These are phyloP conservation scores for Babylonia areolata DNA, from an alignment of 1,140 invertebrate genomes.

Conservation along the genomic window DNA sequence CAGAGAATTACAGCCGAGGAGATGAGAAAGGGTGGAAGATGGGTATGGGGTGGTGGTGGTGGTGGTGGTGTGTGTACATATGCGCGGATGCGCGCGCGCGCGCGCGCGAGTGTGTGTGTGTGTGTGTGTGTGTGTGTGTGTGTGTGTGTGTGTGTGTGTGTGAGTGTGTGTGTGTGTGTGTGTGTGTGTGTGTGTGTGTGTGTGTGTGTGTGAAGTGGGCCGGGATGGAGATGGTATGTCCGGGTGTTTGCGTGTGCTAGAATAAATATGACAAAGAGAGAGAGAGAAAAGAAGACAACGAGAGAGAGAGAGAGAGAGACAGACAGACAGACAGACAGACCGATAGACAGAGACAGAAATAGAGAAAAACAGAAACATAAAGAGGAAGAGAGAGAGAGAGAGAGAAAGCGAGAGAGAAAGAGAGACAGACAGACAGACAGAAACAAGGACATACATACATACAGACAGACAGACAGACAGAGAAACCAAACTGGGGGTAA, in stretches of 20 bases:
- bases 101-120: no score
- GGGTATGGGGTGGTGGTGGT: not conserved
- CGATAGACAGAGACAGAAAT: no score
- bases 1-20: no score
- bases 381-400: no score
- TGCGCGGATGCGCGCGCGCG: not conserved
- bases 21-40: not conserved
- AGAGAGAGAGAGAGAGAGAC: constrained; percentile 9
- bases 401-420: no score
- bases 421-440: no score
- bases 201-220: not conserved
- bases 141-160: not conserved
- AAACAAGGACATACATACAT: no score
- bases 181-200: no score
- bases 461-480: no score
- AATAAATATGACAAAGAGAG: not conserved
- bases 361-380: no score
- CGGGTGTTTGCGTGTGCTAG: not conserved
- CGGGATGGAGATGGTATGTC: not conserved
- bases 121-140: not conserved
- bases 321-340: no score
- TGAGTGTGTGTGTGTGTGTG: not conserved
- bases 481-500: no score
- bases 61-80: not conserved
- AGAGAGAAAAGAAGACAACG: constrained; percentile 12